Evolutionary conservation across 2,113 vertebrate genomes (phyloP), one percentile per base, ranked within the genome.

Genomic region (Gorsachius goisagi): DNA sequence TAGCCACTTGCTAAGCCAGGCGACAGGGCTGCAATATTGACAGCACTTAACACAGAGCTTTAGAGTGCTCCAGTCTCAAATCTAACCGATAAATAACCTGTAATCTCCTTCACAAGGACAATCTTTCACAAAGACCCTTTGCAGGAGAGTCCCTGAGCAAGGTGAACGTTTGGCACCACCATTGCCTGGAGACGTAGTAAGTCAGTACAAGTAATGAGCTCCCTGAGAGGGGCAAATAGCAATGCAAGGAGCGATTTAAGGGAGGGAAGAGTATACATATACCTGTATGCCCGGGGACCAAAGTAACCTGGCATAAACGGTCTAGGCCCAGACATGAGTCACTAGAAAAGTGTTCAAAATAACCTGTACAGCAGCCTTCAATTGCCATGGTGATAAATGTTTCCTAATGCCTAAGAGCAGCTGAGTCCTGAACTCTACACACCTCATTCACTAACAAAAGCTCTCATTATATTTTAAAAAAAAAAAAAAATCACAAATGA

Each of bases 391-490:
- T 88, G 92, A 95, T 79, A 89, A 94, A 96, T 74, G 93, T 69
- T 93, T 84, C 95, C 75, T 83, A 97, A 93, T 63, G 73, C 69
- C 91, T 76, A 81, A 88, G 68, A 95, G 73, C 85, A 89, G 86
- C 84, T 17, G 39, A 97, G 93, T 82, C 81, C 87, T 83, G 71
- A 90, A 85, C 79, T 47, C 56, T 33, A 74, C 6, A 35, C 50
- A 93, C 91, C 78, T 95, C 93, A 52, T 66, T 87, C 92, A 96
- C 95, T 89, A 97, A 97, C 94, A 96, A 94, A 93, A 92, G 95
- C 72, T 9, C 37, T 96, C 94, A 85, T 96, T 97, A 97, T 49
- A 85, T 6, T 32, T 6, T 32, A 71, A 81, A 74, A 6, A 67
- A 71, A 71, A 76, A 63, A 41, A 53, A 41, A 82, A 68, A 53